These are phyloP conservation scores for Leucozona laternaria DNA, from an alignment of 2,888 invertebrate species.

Conservation along the genomic window DNA sequence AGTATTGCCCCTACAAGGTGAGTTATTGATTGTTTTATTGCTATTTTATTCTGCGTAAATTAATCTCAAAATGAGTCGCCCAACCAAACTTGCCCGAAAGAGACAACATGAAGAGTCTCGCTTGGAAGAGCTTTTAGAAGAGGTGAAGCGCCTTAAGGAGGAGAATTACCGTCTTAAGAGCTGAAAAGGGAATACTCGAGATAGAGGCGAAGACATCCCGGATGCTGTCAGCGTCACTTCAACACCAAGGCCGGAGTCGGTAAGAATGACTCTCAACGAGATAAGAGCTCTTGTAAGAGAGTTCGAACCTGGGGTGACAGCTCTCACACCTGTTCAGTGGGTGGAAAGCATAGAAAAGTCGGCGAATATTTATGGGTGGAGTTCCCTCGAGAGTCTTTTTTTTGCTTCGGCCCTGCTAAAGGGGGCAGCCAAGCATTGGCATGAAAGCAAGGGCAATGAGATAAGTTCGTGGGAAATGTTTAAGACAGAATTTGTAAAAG, in stretches of 20 bases:
- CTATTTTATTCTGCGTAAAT: too few species aligned
- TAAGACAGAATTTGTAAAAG: neutral
- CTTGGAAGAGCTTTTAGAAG: neutral
- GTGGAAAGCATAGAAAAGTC: neutral
- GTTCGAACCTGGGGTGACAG: neutral
- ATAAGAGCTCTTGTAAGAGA: neutral
- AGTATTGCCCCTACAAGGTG: too few species aligned
- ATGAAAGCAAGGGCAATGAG: neutral
- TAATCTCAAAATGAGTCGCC: too few species aligned
- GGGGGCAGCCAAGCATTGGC: constrained; percentile 3
- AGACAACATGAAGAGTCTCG: neutral
- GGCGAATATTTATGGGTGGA: neutral
- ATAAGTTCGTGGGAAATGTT: neutral
- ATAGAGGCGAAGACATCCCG: neutral
- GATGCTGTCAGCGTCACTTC: neutral
- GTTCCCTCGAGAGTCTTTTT: neutral
- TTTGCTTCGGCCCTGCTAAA: neutral
- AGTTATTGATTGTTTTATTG: too few species aligned
- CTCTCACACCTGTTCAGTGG: neutral
- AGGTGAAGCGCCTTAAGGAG: neutral
- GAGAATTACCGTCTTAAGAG: neutral
- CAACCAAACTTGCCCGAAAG: too few species aligned
- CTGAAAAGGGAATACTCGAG: neutral
- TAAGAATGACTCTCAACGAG: neutral
- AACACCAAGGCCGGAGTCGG: neutral